Conservation (phyloP, 2,113 vertebrate species). For the Dasyurus viverrinus region DNA sequence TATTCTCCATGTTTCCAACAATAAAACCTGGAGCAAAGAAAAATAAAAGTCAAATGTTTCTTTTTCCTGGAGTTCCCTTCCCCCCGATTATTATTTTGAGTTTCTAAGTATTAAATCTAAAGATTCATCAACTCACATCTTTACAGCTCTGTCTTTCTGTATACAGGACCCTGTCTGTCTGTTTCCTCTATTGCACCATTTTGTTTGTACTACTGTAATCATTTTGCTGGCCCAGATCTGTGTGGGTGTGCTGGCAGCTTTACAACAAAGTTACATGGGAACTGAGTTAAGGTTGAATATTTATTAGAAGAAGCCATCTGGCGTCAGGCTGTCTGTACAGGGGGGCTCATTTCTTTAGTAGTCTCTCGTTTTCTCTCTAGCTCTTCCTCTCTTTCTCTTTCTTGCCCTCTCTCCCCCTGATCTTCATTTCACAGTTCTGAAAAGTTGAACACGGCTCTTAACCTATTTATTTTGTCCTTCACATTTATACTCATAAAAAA, state of each 20-base stretch:
- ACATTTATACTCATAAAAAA: conserved; percentile 79
- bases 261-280: conserved; percentile 99
- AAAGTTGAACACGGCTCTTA: conserved; percentile 84
- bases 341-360: conserved; percentile 93
- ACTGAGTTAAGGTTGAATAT: conserved; percentile 99
- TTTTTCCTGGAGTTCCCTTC: conserved; percentile 15
- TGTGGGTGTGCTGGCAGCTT: conserved; percentile 99
- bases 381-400: conserved; percentile 80
- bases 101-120: conserved; percentile 83
- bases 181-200: conserved; percentile 97
- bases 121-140: conserved; percentile 89
- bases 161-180: conserved; percentile 94
- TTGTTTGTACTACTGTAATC: conserved; percentile 99
- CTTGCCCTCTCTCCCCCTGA: conserved; percentile 45
- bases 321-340: conserved; percentile 99
- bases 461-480: conserved; percentile 83
- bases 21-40: conserved; percentile 70
- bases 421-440: conserved; percentile 77
- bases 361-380: conserved; percentile 91
- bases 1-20: conserved; percentile 63
- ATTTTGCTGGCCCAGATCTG: conserved; percentile 97
- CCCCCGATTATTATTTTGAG: conserved; percentile 77
- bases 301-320: conserved; percentile 99
- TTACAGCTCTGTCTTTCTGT: conserved; percentile 91
- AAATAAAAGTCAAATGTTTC: conserved; percentile 72